These are phyloP conservation scores for Marmota monax DNA, from an alignment of 2,113 vertebrate species.

Conservation along the genomic window DNA sequence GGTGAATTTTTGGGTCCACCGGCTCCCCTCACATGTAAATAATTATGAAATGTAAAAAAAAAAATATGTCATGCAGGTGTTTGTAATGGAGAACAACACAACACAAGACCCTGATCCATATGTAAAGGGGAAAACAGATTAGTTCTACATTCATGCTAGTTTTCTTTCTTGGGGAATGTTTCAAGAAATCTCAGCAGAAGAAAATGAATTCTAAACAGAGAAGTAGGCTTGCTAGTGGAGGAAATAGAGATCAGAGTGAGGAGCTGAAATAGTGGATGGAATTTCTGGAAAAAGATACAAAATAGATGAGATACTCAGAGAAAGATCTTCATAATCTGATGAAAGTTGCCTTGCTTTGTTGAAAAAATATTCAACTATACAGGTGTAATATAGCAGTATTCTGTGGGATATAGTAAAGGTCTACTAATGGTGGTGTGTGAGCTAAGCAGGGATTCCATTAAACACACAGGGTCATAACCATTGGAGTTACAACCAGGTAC, in stretches of 20 bases:
- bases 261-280: neutral
- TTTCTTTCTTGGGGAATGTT: neutral
- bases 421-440: neutral
- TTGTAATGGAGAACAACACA: neutral
- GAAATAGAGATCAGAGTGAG: neutral
- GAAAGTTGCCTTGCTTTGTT: too few relatives aligned
- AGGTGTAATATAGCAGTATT: neutral
- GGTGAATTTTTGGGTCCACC: neutral
- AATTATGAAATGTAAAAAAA: neutral
- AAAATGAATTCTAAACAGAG: neutral
- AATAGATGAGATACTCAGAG: neutral
- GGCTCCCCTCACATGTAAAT: neutral
- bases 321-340: neutral
- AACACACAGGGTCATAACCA: neutral
- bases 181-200: neutral
- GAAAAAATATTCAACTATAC: neutral
- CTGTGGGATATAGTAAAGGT: neutral
- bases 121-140: neutral
- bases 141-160: neutral
- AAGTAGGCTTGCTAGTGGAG: neutral
- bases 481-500: neutral
- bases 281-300: neutral
- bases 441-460: neutral
- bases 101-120: too few relatives aligned
- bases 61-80: neutral